Conservation (phyloP, 1,140 invertebrate species). For the Drosophila cardini region DNA sequence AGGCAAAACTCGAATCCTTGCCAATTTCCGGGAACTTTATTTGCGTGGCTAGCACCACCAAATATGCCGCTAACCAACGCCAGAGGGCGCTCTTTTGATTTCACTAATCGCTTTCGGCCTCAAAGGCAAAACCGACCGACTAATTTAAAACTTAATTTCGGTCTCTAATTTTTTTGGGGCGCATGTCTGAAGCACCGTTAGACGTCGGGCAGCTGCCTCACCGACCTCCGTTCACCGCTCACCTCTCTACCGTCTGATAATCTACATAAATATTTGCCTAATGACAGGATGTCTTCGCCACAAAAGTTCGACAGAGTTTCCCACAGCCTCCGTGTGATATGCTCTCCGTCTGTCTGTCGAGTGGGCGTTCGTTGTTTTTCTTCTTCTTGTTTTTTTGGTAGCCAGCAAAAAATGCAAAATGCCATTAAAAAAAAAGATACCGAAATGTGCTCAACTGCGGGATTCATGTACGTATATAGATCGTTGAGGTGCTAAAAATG, state of each 20-base stretch:
- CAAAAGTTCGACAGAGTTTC: conserved; percentile 41
- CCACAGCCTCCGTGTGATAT: conserved; percentile 40
- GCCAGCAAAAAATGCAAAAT: conserved; percentile 63
- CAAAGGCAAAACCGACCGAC: conserved; percentile 45
- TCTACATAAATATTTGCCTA: conserved; percentile 81
- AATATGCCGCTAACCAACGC: conserved; percentile 51
- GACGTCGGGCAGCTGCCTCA: conserved; percentile 36
- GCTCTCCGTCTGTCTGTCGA: conserved; percentile 28
- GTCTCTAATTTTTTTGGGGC: conserved; percentile 51
- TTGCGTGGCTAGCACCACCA: conserved; percentile 53
- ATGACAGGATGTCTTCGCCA: conserved; percentile 72
- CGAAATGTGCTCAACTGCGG: conserved; percentile 32
- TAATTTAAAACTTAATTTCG: conserved; percentile 66
- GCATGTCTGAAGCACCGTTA: conserved; percentile 24
- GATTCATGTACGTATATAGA: conserved; percentile 65
- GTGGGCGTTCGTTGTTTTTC: conserved; percentile 67
- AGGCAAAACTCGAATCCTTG: conserved; percentile 64
- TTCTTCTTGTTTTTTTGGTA: conserved; percentile 68
- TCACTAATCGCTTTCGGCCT: conserved; percentile 49
- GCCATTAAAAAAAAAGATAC: conserved; percentile 63
- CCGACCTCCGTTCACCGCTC: too few relatives aligned
- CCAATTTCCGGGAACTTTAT: conserved; percentile 80
- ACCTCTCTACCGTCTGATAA: conserved; percentile 48
- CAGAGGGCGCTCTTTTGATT: conserved; percentile 70
- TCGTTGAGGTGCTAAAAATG: conserved; percentile 81